phyloP scores from a whole-genome alignment of 1,140 invertebrate genomes.

The Branchinecta lynchi region DNA sequence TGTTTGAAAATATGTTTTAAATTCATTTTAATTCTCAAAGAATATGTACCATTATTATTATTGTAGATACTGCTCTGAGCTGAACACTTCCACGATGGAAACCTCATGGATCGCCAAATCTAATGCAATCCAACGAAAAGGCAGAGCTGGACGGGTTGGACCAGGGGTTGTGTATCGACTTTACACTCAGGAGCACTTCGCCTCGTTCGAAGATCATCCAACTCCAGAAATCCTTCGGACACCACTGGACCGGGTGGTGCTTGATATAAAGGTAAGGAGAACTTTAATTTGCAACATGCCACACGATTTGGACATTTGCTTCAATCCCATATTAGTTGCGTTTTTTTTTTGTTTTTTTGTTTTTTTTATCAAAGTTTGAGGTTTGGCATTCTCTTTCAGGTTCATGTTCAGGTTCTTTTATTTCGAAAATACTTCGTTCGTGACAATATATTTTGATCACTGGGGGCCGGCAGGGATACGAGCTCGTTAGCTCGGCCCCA shows the following conservation, averaged over 20 bases:
- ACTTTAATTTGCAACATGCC: no score
- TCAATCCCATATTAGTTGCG: no score
- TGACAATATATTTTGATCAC: no score
- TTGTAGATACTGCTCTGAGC: no score
- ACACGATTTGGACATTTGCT: no score
- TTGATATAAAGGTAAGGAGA: conserved; percentile 39
- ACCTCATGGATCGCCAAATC: conserved; percentile 41
- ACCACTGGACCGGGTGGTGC: conserved; percentile 44
- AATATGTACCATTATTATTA: conserved; percentile 24
- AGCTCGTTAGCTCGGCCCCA: no score
- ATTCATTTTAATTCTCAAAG: conserved; percentile 22
- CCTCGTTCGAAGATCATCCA: conserved; percentile 36
- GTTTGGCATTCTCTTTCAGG: no score
- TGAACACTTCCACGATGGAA: conserved; percentile 24
- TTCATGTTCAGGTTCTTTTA: no score
- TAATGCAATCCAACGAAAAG: conserved; percentile 46
- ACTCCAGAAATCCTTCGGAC: conserved; percentile 43
- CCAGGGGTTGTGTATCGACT: conserved; percentile 64
- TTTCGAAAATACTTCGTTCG: no score
- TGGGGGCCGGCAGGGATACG: no score
- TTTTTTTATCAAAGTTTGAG: no score
- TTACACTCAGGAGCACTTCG: conserved; percentile 37
- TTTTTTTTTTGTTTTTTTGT: no score
- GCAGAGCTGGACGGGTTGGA: conserved; percentile 49
- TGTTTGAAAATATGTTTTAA: conserved; percentile 32